Conservation (phyloP, 2,888 invertebrate genomes). For the Spilosoma lubricipeda region DNA sequence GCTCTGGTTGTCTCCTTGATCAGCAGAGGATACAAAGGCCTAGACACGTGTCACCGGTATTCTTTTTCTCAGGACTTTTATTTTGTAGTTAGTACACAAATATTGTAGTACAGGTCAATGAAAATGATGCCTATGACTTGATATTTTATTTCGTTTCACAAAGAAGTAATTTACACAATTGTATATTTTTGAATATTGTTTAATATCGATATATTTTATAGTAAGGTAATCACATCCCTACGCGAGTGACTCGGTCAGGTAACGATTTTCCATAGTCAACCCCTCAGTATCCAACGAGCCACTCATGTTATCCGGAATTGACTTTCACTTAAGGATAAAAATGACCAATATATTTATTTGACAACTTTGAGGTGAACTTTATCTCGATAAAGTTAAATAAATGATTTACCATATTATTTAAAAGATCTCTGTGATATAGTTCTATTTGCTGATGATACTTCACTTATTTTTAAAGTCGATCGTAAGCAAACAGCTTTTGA, state of each 20-base stretch:
- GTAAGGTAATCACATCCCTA: slow-evolving; percentile 27
- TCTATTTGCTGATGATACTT: too few species aligned
- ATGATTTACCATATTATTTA: too few species aligned
- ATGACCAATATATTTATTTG: slow-evolving; percentile 28
- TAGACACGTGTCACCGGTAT: background rate
- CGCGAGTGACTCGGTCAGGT: slow-evolving; percentile 37
- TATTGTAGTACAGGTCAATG: background rate
- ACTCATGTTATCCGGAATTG: slow-evolving; percentile 43
- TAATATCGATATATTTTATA: background rate
- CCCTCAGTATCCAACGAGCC: slow-evolving; percentile 53
- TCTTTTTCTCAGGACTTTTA: background rate
- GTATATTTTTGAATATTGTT: background rate
- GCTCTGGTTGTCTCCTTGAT: background rate
- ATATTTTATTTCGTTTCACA: background rate
- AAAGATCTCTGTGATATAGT: too few species aligned
- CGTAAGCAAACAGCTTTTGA: too few species aligned
- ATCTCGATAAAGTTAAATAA: too few species aligned
- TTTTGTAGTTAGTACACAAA: too few species aligned
- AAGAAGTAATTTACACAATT: background rate
- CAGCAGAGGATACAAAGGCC: background rate
- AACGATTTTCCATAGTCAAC: slow-evolving; percentile 48
- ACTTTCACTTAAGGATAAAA: slow-evolving; percentile 43
- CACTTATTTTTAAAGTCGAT: too few species aligned
- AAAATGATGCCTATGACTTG: background rate
- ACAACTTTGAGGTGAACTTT: slow-evolving; percentile 1